A percentile compares a stretch with the other conserved stretches of the same genome.
Evolutionary conservation across 2,888 invertebrate genomes (phyloP).

Genomic region (Nephrotoma appendiculata): DNA sequence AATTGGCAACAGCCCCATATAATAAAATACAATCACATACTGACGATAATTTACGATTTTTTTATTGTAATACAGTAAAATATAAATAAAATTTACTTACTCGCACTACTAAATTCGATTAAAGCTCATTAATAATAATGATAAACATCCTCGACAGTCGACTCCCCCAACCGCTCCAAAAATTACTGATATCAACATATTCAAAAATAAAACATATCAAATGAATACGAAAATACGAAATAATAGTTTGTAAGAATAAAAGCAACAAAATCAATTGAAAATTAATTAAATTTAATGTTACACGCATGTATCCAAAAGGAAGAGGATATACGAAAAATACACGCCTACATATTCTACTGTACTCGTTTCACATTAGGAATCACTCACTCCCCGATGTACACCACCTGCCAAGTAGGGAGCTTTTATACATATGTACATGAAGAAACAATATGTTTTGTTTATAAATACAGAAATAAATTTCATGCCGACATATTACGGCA

Average conservation of each 20-base stretch:
- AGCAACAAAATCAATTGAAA: not conserved
- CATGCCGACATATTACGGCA: not conserved
- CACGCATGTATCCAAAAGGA: not conserved
- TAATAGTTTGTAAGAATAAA: not conserved
- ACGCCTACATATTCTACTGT: not conserved
- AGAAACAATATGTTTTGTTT: not conserved
- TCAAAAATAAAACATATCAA: not conserved
- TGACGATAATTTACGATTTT: not conserved
- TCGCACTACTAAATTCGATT: not conserved
- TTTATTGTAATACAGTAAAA: not conserved
- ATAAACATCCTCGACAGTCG: not conserved
- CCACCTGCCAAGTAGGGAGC: not conserved
- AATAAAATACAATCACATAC: not conserved
- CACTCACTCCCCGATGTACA: not conserved
- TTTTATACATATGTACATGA: not conserved
- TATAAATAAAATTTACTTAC: not conserved
- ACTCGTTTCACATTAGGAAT: not conserved
- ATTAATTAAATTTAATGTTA: not conserved
- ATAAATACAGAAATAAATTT: not conserved
- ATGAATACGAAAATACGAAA: not conserved
- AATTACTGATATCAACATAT: not conserved
- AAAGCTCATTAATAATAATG: not conserved
- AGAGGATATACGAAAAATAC: not conserved
- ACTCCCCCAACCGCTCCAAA: not conserved
- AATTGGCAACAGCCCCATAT: too few species aligned